Base-by-base conservation (phyloP, 2,113 vertebrate genomes). In the Xenus cinereus region DNA sequence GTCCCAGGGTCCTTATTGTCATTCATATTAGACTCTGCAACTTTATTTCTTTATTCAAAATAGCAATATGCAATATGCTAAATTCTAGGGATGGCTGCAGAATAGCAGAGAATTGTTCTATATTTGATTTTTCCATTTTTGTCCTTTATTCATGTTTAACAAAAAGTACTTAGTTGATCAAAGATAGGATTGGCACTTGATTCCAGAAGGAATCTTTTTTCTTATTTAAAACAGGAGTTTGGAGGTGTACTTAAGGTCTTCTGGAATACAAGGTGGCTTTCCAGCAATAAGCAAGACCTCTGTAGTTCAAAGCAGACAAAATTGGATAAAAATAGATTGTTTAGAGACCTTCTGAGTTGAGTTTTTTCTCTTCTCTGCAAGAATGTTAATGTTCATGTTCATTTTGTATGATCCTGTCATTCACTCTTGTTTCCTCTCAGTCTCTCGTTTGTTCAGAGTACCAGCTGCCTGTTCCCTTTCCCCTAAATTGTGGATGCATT, bases 231-330 rank as follows among this genome's bases (percentile, higher is more conserved):
- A 59, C 3, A 32, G 3, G 6, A 28, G 0, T n/a, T 91, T 54
- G 32, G 27, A 86, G n/a, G 57, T 20, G 33, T 77, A n/a, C 9
- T 89, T 82, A 7, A n/a, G 5, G 6, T 51, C 15, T 76, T 68
- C n/a, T 80, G 32, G 68, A 90, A 62, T 12, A 3, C 1, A 12
- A 64, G 9, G 19, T 78, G 26, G 22, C 17, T 87, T 89, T 11
- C 35, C 35, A 48, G 12, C 3, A 64, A 43, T 2, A 1, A 64
- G 5, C 0, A 0, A 81, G 27, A 15, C 15, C 14, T 81, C 32
- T 8, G 1, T 33, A 54, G 11, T 53, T 50, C 64, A 77, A 60
- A 64, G 37, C 7, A 72, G 30, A 64, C 5, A 66, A 79, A 93
- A 45, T 16, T 26, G 1, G 12, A 48, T 67, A 54, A 48, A 45